Evolutionary conservation across 2,113 vertebrate genomes (phyloP).

Genomic region (Pristiophorus japonicus): DNA sequence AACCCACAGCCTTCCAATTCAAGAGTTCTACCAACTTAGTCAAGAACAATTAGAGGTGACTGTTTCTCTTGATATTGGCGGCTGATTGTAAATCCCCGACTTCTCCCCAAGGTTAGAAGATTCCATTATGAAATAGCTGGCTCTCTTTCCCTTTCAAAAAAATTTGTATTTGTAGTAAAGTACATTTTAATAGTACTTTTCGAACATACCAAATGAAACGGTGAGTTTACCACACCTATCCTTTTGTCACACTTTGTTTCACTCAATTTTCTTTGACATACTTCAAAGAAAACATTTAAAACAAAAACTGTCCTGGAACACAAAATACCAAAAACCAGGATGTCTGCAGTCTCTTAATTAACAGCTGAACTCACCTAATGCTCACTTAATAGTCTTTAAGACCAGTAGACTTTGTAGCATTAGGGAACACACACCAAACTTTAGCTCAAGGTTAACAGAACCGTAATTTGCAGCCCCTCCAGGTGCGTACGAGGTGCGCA

Average conservation of each 20-base stretch:
- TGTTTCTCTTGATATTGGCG: no score
- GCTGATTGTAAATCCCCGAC: no score
- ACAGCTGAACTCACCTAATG: not conserved
- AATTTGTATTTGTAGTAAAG: not conserved
- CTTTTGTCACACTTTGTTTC: no score
- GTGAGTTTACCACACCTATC: not conserved
- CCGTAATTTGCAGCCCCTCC: no score
- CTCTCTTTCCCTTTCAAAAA: not conserved
- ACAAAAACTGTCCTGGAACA: not conserved
- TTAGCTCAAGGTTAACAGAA: no score
- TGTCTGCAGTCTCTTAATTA: not conserved
- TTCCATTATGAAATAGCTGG: no score
- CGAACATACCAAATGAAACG: no score
- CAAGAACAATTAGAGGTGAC: not conserved
- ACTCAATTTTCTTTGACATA: not conserved
- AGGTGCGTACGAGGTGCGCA: no score
- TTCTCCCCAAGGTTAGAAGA: no score
- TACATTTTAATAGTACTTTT: no score
- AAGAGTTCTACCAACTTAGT: no score
- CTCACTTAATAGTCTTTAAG: not conserved
- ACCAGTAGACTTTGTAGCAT: not conserved
- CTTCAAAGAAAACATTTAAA: not conserved
- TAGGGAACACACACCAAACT: no score
- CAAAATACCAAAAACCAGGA: not conserved
- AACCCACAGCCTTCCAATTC: not conserved